Evolutionary conservation across 1,140 invertebrate species (phyloP), one percentile per base, ranked within the genome.

Genomic region (Phortica variegata): DNA sequence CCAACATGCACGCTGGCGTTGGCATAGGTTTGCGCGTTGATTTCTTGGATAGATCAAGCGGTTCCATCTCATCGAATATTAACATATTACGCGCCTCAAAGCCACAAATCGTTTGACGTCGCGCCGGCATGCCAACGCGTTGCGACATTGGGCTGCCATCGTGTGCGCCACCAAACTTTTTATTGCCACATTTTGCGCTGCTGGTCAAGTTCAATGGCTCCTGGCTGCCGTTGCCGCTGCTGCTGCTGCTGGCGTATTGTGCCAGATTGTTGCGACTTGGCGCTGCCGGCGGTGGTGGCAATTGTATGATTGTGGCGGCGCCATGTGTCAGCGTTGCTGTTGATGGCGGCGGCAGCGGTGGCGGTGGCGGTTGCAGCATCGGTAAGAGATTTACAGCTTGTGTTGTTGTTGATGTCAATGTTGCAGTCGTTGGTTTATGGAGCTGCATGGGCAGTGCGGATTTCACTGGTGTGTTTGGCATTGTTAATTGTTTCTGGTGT

Each of bases 81-180:
- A 60, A 16, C 17, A 73, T 31, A 38, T 73, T 68, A 6, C 70
- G 44, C 3, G 58, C 62, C 49, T 73, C 70, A 19, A 73, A 73
- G n/a, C 70, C 70, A 19, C 70, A 68, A 15, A 73, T 73, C 2
- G 70, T 73, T 54, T 73, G 70, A 41, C 70, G 23, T 34, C 70
- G 51, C 5, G 58, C 52, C 1, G 70, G 70, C 41, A 70, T 44
- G 50, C 49, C 2, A 54, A 33, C 9, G 2, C 63, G 54, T n/a
- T 54, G 54, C 8, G 57, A 60, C 4, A 36, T 53, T 18, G 26
- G 9, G 43, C 21, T 17, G 47, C 6, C 16, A 44, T 31, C 6
- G 58, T 16, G 32, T 39, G 21, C 9, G 41, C 9, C 52, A 45
- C 31, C 38, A 5, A 13, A 16, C 26, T 42, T 13, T 41, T 15